Base-by-base conservation (phyloP, 2,113 vertebrate species). In the Butorides virescens region DNA sequence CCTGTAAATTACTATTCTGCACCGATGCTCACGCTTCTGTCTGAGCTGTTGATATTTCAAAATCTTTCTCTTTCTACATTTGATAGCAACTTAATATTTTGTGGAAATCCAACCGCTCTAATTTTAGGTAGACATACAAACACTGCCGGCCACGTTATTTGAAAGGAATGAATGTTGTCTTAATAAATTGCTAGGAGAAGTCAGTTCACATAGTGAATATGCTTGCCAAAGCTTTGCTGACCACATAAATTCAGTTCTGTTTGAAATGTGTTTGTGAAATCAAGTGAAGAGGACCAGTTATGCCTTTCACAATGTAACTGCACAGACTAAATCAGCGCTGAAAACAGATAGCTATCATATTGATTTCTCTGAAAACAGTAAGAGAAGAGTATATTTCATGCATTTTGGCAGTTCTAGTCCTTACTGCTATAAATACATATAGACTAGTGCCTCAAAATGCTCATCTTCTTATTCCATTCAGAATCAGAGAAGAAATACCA, bases 221-320 rank as follows among this genome's bases (percentile, higher is more conserved):
- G 32, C 56, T 71, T 78, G 68, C 46, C 32, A 56, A 49, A 76
- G 71, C 46, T 91, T 73, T 82, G 70, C 71, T 92, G 93, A 85
- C 84, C 59, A 66, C 5, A 4, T 56, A 65, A 82, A 75, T 80
- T 92, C 78, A 88, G 15, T 56, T 91, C 71, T 91, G 59, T 86
- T 95, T 63, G 58, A 92, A 93, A 92, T 27, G n/a, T 18, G 62
- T 72, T 91, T 86, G 71, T 88, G 85, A 95, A 87, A 92, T 71
- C 61, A 81, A 59, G 76, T 52, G 55, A 67, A 85, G 58, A 85
- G 58, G 37, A 85, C 50, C 26, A 14, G 78, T 88, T 85, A 77
- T 26, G 74, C 81, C 37, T 93, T 93, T 71, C 55, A 72, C 32
- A 82, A 66, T 55, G 15, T 52, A 73, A 82, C 71, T 70, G 58